A percentile compares a stretch with the other conserved stretches of the same genome.
Conservation (phyloP, 1,140 invertebrate species). For the Harlomillsia oculata region DNA sequence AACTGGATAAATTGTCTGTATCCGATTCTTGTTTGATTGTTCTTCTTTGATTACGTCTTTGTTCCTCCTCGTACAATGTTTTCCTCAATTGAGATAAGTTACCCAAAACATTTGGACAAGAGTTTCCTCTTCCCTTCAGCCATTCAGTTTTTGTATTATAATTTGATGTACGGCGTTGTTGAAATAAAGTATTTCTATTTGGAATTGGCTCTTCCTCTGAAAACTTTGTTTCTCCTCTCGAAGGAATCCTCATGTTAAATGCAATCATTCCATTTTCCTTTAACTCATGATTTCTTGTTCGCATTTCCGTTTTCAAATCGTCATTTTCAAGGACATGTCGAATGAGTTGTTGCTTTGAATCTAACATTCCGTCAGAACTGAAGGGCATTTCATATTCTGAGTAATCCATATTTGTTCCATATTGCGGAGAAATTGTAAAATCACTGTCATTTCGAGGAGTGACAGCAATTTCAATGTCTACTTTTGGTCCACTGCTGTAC, state of each 20-base stretch:
- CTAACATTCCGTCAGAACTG: no score
- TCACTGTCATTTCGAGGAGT: not conserved
- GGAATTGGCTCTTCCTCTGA: slow-evolving; percentile 8
- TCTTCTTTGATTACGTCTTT: not conserved
- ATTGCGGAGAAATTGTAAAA: not conserved
- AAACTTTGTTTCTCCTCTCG: not conserved
- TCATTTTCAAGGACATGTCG: slow-evolving; percentile 16
- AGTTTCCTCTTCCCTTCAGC: no score
- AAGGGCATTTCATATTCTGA: no score
- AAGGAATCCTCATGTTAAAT: slow-evolving; percentile 35
- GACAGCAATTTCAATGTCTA: slow-evolving; percentile 22
- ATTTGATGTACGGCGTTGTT: no score
- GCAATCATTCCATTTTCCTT: slow-evolving; percentile 37
- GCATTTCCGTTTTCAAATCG: slow-evolving; percentile 22
- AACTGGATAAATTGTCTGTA: no score
- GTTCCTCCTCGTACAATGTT: no score
- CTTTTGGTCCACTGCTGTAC: slow-evolving; percentile 3
- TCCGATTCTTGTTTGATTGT: not conserved
- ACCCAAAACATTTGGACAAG: no score
- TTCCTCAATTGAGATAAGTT: no score
- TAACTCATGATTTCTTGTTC: slow-evolving; percentile 27
- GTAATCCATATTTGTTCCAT: not conserved
- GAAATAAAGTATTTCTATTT: no score
- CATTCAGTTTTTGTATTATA: no score
- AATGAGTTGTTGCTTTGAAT: slow-evolving; percentile 24